These are phyloP conservation scores for Troides oblongomaculatus DNA, from an alignment of 2,888 invertebrate genomes.

Conservation along the genomic window DNA sequence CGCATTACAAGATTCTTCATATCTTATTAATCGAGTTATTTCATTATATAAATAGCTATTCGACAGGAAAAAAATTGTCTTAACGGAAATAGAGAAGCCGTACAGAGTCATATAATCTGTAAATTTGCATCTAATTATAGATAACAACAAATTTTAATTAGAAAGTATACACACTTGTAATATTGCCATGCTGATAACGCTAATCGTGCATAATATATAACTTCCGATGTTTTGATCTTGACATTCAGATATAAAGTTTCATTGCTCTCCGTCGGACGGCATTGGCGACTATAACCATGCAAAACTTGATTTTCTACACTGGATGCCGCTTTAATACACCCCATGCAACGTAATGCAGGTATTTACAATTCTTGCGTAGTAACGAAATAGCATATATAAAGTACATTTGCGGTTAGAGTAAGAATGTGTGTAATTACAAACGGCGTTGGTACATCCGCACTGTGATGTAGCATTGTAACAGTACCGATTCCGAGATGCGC, in stretches of 20 bases:
- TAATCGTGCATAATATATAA: not conserved
- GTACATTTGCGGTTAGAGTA: constrained; percentile 2
- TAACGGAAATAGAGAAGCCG: not conserved
- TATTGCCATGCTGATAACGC: not conserved
- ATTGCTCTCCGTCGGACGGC: constrained; percentile 1
- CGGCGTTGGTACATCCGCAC: not conserved
- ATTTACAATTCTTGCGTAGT: not conserved
- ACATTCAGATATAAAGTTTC: constrained; percentile 10
- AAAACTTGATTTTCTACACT: constrained; percentile 15
- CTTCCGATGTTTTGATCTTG: constrained; percentile 11
- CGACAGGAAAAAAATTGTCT: not conserved
- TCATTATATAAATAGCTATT: no score
- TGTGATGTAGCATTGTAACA: constrained; percentile 11
- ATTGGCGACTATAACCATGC: constrained; percentile 2
- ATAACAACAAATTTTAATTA: not conserved
- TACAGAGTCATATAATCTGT: not conserved
- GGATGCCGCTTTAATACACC: constrained; percentile 9
- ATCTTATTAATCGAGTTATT: no score
- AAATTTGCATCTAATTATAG: not conserved
- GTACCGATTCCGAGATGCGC: constrained; percentile 22
- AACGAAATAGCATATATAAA: not conserved
- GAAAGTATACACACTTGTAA: not conserved
- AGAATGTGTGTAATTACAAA: constrained; percentile 19
- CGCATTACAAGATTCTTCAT: no score
- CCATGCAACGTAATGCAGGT: not conserved